Conservation (phyloP, 92 coral and sea anemone genomes). For the Porites rus region DNA sequence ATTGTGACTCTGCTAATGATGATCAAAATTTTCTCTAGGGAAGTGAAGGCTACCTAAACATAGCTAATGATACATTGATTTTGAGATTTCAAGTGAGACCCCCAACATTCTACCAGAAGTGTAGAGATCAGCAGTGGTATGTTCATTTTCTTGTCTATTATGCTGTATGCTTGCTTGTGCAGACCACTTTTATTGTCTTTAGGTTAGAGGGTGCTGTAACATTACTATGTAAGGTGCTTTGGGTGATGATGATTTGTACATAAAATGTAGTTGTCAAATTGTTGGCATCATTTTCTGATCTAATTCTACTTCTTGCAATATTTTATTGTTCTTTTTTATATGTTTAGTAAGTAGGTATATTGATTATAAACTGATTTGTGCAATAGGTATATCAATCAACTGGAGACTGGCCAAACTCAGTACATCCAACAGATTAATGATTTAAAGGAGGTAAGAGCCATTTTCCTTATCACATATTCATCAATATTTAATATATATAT, state of each 20-base stretch:
- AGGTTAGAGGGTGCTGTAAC: too few species aligned
- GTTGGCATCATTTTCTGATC: too few species aligned
- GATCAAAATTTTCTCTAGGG: conserved; percentile 61
- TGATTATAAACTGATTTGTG: background rate
- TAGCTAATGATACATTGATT: conserved; percentile 95
- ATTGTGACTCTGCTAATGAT: background rate
- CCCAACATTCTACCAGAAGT: conserved; percentile 98
- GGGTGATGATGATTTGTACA: too few species aligned
- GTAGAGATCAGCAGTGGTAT: conserved; percentile 99
- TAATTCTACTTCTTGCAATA: too few species aligned
- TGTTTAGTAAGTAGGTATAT: background rate
- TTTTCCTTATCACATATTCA: too few species aligned
- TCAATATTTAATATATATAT: too few species aligned
- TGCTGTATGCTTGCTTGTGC: background rate
- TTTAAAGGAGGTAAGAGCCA: conserved; percentile 86
- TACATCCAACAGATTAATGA: conserved; percentile 94
- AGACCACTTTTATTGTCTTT: too few species aligned
- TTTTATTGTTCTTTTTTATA: background rate
- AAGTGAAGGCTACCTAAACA: conserved; percentile 94
- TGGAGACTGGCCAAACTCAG: conserved; percentile 82
- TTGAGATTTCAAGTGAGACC: conserved; percentile 99
- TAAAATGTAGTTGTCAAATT: too few species aligned
- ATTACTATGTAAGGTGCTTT: too few species aligned
- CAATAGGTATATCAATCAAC: conserved; percentile 92
- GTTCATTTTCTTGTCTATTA: background rate